Base-by-base conservation (phyloP, 2,797 vertebrate genomes). In the Peromyscus eremicus region DNA sequence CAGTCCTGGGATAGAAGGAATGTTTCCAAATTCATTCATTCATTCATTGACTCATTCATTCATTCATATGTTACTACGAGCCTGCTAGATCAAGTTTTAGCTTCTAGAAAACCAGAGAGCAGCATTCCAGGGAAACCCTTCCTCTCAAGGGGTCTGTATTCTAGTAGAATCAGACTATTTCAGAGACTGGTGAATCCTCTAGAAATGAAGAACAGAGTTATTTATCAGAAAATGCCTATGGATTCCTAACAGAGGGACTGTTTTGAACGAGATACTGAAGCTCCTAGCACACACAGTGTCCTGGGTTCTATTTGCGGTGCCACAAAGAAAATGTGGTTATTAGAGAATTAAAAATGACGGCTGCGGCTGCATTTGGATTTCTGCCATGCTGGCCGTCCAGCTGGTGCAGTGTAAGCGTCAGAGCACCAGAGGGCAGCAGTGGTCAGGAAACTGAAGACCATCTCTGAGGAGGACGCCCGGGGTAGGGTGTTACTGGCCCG, bases 401-500 rank as follows among this genome's bases (percentile, higher is more conserved):
- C 21, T 60, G 34, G 4, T n/a, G 60, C 17, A 52, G 2, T 66
- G 29, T 12, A 40, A 29, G 55, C 21, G 2, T 93, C 16, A 10
- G 64, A 81, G 16, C 89, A 95, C 60, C 46, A 97, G 95, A 60
- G 75, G 95, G 93, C 92, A 91, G 89, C 66, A 89, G 83, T 43
- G 71, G 40, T 43, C 76, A 96, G 95, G 86, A 83, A 94, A 91
- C 52, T 0, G 27, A 81, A 43, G 23, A 57, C 1, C 64, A 29
- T 40, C 16, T 49, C 75, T 0, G 2, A 5, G 0, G 29, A 27
- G 49, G 76, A 3, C 7, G 7, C 8, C 0, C 2, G 29, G 16
- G 16, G 17, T 1, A 3, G 25, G 34, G 3, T 37, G 17, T 3
- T 43, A 16, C 52, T 86, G 89, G n/a, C 68, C 29, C 13, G 60